Evolutionary conservation across 2,113 vertebrate genomes (phyloP).

Genomic region (Pituophis catenifer): DNA sequence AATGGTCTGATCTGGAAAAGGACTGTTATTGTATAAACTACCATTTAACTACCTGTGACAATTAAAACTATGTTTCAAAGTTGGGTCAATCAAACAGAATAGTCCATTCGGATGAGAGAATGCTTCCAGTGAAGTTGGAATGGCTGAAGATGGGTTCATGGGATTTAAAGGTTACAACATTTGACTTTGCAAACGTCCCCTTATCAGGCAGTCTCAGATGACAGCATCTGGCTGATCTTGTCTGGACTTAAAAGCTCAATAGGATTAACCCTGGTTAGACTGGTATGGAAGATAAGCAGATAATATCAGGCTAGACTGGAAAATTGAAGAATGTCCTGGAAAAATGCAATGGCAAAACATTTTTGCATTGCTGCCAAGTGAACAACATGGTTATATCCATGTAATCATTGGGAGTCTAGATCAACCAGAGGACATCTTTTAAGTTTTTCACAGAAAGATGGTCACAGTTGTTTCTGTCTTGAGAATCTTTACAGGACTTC

Average conservation of each 20-base stretch:
- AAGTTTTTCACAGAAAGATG: background rate
- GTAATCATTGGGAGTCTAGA: background rate
- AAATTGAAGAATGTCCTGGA: background rate
- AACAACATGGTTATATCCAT: background rate
- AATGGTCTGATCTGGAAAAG: background rate
- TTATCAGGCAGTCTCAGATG: background rate
- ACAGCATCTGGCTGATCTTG: background rate
- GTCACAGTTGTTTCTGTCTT: background rate
- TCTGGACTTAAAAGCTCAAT: background rate
- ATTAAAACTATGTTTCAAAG: background rate
- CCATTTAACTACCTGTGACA: background rate
- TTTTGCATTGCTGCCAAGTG: background rate
- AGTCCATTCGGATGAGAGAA: background rate
- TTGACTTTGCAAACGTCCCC: background rate
- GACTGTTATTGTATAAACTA: background rate
- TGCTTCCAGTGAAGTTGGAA: background rate
- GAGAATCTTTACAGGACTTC: background rate
- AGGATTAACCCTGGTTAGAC: background rate
- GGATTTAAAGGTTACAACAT: background rate
- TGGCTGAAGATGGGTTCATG: background rate
- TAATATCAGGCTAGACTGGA: background rate
- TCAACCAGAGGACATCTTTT: background rate
- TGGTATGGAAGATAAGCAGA: background rate
- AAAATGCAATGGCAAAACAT: background rate
- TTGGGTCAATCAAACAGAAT: background rate